Conservation (phyloP, 2,797 vertebrate genomes). For the Lacerta bilineata region DNA sequence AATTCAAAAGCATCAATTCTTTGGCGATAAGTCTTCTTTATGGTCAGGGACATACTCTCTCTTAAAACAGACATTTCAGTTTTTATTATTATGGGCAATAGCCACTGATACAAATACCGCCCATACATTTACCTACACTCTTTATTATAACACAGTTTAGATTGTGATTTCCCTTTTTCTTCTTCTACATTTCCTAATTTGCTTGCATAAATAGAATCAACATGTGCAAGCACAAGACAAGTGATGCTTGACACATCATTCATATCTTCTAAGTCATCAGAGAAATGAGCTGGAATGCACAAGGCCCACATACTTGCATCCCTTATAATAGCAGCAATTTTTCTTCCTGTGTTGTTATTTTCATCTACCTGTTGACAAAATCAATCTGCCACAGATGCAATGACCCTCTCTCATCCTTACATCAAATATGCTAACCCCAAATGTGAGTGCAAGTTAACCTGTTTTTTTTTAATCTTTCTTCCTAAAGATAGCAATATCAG, state of each 20-base stretch:
- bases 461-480: not conserved
- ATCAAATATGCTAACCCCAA: not conserved
- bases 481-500: not conserved
- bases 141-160: not conserved
- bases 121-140: not conserved
- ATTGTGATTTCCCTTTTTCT: not conserved
- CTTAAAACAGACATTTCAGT: not conserved
- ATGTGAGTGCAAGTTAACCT: not conserved
- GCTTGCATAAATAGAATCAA: conserved; percentile 13
- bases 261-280: conserved; percentile 5
- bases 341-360: conserved; percentile 28
- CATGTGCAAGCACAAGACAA: not conserved
- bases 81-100: not conserved
- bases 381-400: not conserved
- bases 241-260: not conserved
- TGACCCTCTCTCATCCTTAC: not conserved
- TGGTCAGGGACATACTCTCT: not conserved
- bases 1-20: too few relatives aligned
- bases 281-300: conserved; percentile 24
- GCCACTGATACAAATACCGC: not conserved
- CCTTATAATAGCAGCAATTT: conserved; percentile 17
- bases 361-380: conserved; percentile 9
- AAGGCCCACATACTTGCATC: not conserved
- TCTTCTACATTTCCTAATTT: not conserved
- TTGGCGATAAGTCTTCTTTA: too few relatives aligned